Percentiles rank a stretch among this genome's conserved stretches.
Conservation (phyloP, 2,113 vertebrate species). For the Todiramphus chloris region DNA sequence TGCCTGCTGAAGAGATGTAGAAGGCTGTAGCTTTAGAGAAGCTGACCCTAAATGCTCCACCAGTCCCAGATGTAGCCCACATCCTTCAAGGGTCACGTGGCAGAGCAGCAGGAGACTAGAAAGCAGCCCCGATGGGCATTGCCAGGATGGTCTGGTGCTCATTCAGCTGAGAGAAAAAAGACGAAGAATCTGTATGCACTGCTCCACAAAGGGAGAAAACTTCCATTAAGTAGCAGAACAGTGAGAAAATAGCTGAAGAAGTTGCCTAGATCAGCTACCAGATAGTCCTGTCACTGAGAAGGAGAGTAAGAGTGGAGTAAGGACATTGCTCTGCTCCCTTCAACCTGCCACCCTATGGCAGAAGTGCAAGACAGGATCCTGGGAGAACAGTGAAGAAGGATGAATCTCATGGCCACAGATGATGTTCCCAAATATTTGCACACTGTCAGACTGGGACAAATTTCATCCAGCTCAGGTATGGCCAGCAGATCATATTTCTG, state of each 20-base stretch:
- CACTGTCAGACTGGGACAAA: neutral
- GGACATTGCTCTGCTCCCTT: too few relatives aligned
- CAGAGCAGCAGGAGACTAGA: neutral
- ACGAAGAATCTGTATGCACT: neutral
- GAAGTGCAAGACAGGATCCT: too few relatives aligned
- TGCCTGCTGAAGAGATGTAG: neutral
- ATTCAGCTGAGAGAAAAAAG: neutral
- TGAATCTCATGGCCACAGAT: neutral
- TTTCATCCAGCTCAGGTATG: neutral
- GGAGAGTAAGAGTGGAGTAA: neutral
- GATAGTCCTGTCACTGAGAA: neutral
- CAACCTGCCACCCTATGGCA: neutral
- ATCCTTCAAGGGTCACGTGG: neutral
- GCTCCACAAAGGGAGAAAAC: neutral
- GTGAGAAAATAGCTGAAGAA: neutral
- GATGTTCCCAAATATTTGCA: neutral
- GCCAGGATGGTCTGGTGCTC: neutral
- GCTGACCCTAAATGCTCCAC: neutral
- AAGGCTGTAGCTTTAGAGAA: neutral
- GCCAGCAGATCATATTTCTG: neutral
- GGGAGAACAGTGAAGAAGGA: neutral
- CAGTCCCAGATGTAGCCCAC: neutral
- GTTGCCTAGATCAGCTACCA: neutral
- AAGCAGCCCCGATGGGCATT: neutral
- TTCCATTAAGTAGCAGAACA: neutral